Percentiles rank a stretch among this genome's conserved stretches.
phyloP scores from a whole-genome alignment of 2,113 vertebrate species.

The Excalfactoria chinensis region DNA sequence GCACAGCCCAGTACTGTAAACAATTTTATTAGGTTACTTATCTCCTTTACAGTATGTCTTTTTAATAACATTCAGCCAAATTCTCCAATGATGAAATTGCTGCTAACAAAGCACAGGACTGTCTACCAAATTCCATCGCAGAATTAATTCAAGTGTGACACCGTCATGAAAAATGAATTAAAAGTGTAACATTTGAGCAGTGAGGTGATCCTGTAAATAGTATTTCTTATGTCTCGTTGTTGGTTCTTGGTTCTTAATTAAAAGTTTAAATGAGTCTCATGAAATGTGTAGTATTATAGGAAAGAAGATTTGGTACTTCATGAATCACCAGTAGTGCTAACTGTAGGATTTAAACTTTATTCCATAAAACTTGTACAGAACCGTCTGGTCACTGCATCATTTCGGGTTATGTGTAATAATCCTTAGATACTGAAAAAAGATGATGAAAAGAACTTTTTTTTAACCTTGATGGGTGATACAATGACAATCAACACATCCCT shows the following conservation, averaged over 20 bases:
- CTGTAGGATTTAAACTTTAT: not conserved
- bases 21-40: not conserved
- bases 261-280: not conserved
- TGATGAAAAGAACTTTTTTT: not conserved
- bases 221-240: not conserved
- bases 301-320: not conserved
- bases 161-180: not conserved
- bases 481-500: not conserved
- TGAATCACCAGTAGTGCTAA: not conserved
- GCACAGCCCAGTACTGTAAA: not conserved
- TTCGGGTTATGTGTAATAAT: not conserved
- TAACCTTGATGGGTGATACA: not conserved
- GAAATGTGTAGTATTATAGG: not conserved
- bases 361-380: not conserved
- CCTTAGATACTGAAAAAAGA: not conserved
- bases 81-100: not conserved
- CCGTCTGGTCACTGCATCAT: not conserved
- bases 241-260: not conserved
- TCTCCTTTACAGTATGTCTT: not conserved
- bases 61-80: not conserved
- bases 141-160: not conserved
- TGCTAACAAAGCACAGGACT: not conserved
- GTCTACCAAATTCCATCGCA: not conserved
- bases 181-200: not conserved
- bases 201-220: not conserved